Conservation (phyloP, 2,113 vertebrate species). For the Lampris incognitus region DNA sequence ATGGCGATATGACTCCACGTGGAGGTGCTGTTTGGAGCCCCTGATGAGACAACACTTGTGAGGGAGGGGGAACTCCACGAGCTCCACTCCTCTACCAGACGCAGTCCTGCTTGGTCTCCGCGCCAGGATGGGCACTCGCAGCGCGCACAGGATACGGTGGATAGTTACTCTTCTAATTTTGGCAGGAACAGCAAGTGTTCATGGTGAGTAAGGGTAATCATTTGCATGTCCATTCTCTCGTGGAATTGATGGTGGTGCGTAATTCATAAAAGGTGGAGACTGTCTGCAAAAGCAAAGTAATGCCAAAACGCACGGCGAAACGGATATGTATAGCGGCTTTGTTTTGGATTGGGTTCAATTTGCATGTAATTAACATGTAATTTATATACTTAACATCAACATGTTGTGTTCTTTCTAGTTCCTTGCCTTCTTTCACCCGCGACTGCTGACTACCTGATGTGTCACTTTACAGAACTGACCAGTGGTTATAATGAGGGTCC, state of each 20-base stretch:
- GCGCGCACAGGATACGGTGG: constrained; percentile 31
- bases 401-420: no score
- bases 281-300: background rate
- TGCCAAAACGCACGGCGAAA: no score
- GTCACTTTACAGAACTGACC: no score
- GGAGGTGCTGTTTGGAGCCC: no score
- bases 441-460: background rate
- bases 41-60: no score
- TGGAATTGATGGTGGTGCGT: background rate
- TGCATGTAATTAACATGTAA: no score
- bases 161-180: constrained; percentile 34
- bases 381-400: no score
- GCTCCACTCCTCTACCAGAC: constrained; percentile 11
- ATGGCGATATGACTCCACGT: no score
- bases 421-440: background rate
- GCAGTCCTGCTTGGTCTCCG: constrained; percentile 43
- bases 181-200: constrained; percentile 35
- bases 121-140: constrained; percentile 67
- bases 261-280: background rate
- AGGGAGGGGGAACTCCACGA: no score
- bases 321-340: no score
- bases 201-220: constrained; percentile 36
- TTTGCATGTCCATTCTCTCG: background rate
- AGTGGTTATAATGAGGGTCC: no score
- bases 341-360: no score